phyloP scores from a whole-genome alignment of 2,113 vertebrate genomes.

The Podilymbus podiceps region DNA sequence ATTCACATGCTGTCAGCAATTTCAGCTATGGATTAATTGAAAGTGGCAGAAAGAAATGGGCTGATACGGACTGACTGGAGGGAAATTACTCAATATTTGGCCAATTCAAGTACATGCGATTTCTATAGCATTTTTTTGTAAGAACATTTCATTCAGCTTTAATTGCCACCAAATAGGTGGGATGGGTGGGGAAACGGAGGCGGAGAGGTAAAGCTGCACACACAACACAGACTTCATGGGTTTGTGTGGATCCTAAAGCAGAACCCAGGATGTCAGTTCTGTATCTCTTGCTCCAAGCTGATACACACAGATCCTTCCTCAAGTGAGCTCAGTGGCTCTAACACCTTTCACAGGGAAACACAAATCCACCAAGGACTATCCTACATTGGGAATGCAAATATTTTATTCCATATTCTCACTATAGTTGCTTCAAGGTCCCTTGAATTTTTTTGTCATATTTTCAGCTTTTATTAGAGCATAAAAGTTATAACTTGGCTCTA shows the following conservation, averaged over 20 bases:
- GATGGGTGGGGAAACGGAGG: neutral
- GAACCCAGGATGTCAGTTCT: neutral
- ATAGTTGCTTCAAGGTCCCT: neutral
- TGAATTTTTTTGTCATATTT: neutral
- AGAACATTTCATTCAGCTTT: neutral
- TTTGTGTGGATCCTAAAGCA: neutral
- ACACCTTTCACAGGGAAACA: neutral
- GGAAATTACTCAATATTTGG: neutral
- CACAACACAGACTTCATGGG: accelerated
- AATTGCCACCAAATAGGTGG: neutral
- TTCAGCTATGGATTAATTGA: slow-evolving; percentile 41
- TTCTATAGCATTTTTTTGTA: neutral
- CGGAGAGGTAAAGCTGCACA: neutral
- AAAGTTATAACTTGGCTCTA: neutral
- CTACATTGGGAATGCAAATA: neutral
- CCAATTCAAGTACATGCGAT: neutral
- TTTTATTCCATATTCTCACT: neutral
- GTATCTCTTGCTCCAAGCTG: neutral
- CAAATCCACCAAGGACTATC: neutral
- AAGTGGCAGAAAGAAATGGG: neutral
- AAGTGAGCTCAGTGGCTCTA: neutral
- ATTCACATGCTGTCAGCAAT: slow-evolving; percentile 2
- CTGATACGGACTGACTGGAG: neutral
- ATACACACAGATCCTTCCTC: neutral
- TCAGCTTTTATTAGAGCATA: neutral